These are phyloP conservation scores for Nebria ingens DNA, from an alignment of 1,140 invertebrate species.

Conservation along the genomic window DNA sequence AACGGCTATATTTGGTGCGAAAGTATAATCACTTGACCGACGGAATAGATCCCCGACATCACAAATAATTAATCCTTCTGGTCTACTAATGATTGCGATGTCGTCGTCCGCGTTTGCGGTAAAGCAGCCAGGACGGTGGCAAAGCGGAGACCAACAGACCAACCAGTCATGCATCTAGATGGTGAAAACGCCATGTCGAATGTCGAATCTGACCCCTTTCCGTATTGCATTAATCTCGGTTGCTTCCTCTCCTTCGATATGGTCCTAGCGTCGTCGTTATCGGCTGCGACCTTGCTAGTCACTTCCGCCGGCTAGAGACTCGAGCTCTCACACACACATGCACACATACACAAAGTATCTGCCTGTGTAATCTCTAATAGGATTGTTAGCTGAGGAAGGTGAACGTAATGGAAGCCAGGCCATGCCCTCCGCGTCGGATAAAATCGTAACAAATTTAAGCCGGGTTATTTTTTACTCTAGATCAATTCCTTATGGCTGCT, in stretches of 20 bases:
- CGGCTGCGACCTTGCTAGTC: neutral
- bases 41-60: neutral
- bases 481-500: no score
- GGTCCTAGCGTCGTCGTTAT: neutral
- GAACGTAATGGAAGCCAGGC: conserved; percentile 1
- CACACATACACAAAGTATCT: neutral
- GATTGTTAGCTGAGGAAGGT: conserved; percentile 5
- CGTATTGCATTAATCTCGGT: conserved; percentile 2
- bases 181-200: neutral
- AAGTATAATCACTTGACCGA: neutral
- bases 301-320: conserved; percentile 1
- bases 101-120: neutral
- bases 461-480: no score
- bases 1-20: no score
- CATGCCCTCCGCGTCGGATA: neutral
- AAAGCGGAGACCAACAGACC: neutral
- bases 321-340: neutral
- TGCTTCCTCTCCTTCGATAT: neutral
- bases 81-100: neutral
- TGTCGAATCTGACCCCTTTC: neutral
- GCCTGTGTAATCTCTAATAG: conserved; percentile 7
- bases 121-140: no score
- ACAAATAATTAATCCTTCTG: conserved; percentile 6
- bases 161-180: neutral
- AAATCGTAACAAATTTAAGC: conserved; percentile 3